A percentile compares a stretch with the other conserved stretches of the same genome.
phyloP scores from a whole-genome alignment of 2,113 vertebrate genomes.

The Herpetotheres cachinnans region DNA sequence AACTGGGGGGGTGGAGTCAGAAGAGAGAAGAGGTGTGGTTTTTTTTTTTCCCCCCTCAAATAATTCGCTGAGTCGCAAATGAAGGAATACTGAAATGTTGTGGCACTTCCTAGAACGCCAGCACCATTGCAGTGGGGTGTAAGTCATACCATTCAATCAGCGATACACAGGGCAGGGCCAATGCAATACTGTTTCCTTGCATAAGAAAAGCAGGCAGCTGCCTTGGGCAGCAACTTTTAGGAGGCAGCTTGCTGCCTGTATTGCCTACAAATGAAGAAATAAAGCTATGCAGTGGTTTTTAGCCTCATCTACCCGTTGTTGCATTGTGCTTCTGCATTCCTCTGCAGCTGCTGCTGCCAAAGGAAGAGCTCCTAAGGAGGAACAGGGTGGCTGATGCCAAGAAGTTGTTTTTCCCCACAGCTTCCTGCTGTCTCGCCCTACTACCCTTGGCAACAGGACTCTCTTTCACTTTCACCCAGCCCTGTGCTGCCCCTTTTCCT shows the following conservation, averaged over 20 bases:
- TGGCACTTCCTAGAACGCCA: background rate
- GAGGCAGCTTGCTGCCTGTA: background rate
- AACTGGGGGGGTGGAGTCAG: fast-evolving
- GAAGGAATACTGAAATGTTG: background rate
- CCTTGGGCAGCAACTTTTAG: background rate
- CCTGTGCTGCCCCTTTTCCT: background rate
- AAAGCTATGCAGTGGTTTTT: background rate
- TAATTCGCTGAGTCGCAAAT: background rate
- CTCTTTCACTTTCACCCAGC: background rate
- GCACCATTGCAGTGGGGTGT: background rate
- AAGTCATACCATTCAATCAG: background rate
- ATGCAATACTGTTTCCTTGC: background rate
- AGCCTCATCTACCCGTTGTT: background rate
- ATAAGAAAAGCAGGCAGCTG: background rate
- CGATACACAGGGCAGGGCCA: fast-evolving
- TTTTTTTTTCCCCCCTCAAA: fast-evolving
- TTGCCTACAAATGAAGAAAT: background rate
- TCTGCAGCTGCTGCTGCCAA: background rate
- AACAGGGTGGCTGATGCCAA: background rate
- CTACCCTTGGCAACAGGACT: background rate
- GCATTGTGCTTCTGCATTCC: background rate
- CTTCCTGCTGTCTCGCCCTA: background rate
- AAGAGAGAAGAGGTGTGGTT: background rate
- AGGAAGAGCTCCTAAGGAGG: background rate
- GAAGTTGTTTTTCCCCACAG: background rate